Percentiles rank a stretch among this genome's conserved stretches.
Evolutionary conservation across 1,140 invertebrate species (phyloP).

Genomic region (Bombyx mori): ASM3026992v2 NC_085126.1:10390001-10390500

Average conservation of each 20-base stretch:
- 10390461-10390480: too few species aligned
- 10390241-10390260: constrained; percentile 29
- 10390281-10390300: constrained; percentile 63
- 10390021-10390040: too few species aligned
- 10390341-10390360: background rate
- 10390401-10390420: too few species aligned
- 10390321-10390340: background rate
- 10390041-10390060: too few species aligned
- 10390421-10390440: too few species aligned
- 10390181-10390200: constrained; percentile 57
- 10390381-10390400: too few species aligned
- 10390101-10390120: too few species aligned
- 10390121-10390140: constrained; percentile 4
- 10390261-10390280: constrained; percentile 52
- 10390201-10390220: constrained; percentile 46
- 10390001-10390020: too few species aligned
- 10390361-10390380: background rate
- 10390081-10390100: too few species aligned
- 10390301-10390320: constrained; percentile 24
- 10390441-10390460: too few species aligned
- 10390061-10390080: too few species aligned
- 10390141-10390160: constrained; percentile 50
- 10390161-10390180: constrained; percentile 58
- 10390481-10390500: too few species aligned
- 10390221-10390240: constrained; percentile 33